A percentile compares a stretch with the other conserved stretches of the same genome.
Evolutionary conservation across 2,888 invertebrate species (phyloP).

Genomic region (Leptothorax acervorum): DNA sequence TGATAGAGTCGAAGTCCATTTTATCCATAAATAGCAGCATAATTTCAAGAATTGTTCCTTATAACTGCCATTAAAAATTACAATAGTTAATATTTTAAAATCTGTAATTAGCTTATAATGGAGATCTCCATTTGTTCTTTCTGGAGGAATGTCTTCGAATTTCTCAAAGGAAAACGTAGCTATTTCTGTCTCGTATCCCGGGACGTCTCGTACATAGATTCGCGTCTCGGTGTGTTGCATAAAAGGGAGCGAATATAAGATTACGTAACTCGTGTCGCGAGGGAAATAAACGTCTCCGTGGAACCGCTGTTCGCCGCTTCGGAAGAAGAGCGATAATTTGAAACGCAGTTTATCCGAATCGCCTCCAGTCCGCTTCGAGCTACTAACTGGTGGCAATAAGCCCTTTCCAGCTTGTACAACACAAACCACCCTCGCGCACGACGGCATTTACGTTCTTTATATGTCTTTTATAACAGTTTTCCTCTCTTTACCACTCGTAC

Average conservation of each 20-base stretch:
- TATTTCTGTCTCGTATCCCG: conserved; percentile 11
- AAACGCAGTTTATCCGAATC: conserved; percentile 57
- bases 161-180: conserved; percentile 14
- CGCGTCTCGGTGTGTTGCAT: conserved; percentile 21
- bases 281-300: conserved; percentile 47
- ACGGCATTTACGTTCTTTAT: conserved; percentile 39
- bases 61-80: not conserved
- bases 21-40: not conserved
- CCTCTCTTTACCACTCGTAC: conserved; percentile 33
- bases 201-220: conserved; percentile 12
- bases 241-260: conserved; percentile 43
- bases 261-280: conserved; percentile 52
- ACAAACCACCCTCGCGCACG: conserved; percentile 19
- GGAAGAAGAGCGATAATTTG: conserved; percentile 57
- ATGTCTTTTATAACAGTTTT: conserved; percentile 38
- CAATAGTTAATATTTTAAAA: not conserved
- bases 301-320: conserved; percentile 29
- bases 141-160: conserved; percentile 22
- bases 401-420: conserved; percentile 40
- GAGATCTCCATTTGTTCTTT: not conserved
- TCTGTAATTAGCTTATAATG: not conserved
- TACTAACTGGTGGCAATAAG: conserved; percentile 45
- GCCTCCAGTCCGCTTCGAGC: conserved; percentile 40
- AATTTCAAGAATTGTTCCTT: not conserved
- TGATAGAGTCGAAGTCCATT: not conserved